Evolutionary conservation across 2,113 vertebrate species (phyloP), one percentile per base, ranked within the genome.

Genomic region (Paracanthobrama guichenoti): DNA sequence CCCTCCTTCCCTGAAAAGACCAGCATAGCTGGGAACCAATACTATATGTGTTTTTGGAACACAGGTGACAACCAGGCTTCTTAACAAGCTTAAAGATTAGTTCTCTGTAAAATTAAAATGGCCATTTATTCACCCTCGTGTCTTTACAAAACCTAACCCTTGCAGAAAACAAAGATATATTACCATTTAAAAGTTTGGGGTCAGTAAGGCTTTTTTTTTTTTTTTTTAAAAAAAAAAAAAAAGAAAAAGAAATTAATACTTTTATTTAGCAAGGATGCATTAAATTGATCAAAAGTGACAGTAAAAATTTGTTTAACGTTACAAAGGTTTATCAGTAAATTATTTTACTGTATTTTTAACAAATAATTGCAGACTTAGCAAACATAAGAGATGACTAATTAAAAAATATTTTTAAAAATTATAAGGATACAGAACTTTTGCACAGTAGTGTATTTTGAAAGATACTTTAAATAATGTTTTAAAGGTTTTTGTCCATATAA

Each of bases 1-100:
- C 26, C 79, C 84, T 85, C 28, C 75, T 57, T 82, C 6, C 4
- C 74, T n/a, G 22, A 42, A 44, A 71, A 71, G 10, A 71, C 31
- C 20, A 22, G 35, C 4, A 39, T 42, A 22, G 20, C 35, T 71
- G 67, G 35, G 39, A 71, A 44, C 20, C 35, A 39, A 44, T 69
- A 39, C 39, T 39, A 69, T 11, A 71, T 35, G 26, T 3, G n/a
- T 4, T 60, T n/a, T 66, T 31, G 53, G 53, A 55, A 55, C 0
- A 6, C 7, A 20, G 18, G 18, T 66, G 8, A 66, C 28, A 66
- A 35, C 28, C 28, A 35, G 14, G 7, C 28, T 35, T 16, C n/a
- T 9, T 18, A 20, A 35, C 14, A 66, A 66, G 31, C 64, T 66
- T 35, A 66, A 8, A 64, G 18, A 55, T 55, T 1, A 28, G 28